Evolutionary conservation across 2,888 invertebrate genomes (phyloP).

Genomic region (Hofmannophila pseudospretella): DNA sequence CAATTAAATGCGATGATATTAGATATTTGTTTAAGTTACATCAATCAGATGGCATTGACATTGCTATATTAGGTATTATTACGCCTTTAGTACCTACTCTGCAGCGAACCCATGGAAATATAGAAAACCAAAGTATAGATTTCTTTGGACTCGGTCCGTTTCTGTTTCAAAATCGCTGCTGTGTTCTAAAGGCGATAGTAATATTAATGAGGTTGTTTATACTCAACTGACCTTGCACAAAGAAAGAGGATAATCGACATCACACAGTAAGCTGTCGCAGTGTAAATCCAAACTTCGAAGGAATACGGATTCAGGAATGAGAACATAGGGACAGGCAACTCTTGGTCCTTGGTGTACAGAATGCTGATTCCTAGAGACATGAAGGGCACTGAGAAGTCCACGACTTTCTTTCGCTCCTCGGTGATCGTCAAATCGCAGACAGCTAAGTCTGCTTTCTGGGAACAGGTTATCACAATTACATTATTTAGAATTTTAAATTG

Average conservation of each 20-base stretch:
- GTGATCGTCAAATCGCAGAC: constrained; percentile 92
- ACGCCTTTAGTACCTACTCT: too few species aligned
- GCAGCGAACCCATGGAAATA: too few species aligned
- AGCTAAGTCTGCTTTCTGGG: constrained; percentile 60
- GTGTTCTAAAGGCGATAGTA: too few species aligned
- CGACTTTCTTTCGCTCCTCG: constrained; percentile 89
- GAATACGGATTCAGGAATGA: constrained; percentile 93
- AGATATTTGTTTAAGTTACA: too few species aligned
- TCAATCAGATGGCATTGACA: too few species aligned
- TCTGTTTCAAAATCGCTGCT: too few species aligned
- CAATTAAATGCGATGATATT: too few species aligned
- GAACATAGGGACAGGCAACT: constrained; percentile 87
- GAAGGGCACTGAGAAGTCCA: constrained; percentile 97
- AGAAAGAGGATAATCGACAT: constrained; percentile 90
- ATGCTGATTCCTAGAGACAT: constrained; percentile 97
- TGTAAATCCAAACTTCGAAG: constrained; percentile 91
- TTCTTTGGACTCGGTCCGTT: too few species aligned
- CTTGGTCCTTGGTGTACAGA: constrained; percentile 87
- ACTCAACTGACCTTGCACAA: constrained; percentile 80
- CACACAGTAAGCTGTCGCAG: constrained; percentile 89
- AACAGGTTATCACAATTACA: constrained; percentile 3
- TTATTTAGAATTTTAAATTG: too few species aligned
- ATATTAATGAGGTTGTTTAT: too few species aligned
- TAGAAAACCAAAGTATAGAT: too few species aligned
- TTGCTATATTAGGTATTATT: too few species aligned